Evolutionary conservation across 2,797 vertebrate species (phyloP).

Genomic region (Brachyrhaphis roseni): DNA sequence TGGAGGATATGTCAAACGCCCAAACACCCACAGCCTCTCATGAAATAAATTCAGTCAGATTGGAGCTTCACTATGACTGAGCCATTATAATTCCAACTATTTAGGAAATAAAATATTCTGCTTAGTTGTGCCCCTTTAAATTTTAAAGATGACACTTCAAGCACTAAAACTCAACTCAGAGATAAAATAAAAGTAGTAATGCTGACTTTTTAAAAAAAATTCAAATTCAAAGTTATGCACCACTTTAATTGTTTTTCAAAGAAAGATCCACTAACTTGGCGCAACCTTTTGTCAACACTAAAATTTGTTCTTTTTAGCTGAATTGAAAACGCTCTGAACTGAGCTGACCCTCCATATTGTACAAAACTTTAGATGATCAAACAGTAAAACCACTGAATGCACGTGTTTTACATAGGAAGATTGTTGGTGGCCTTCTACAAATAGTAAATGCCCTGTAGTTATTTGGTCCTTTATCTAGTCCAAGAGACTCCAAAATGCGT

Average conservation of each 20-base stretch:
- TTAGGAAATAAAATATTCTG: neutral
- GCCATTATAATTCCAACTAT: neutral
- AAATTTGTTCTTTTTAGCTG: neutral
- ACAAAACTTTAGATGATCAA: neutral
- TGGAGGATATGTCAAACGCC: neutral
- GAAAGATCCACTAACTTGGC: neutral
- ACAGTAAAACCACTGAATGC: neutral
- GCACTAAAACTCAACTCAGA: neutral
- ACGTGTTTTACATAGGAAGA: neutral
- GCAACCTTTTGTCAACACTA: neutral
- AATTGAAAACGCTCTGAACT: neutral
- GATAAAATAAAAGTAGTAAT: neutral
- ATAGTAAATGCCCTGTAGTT: no score
- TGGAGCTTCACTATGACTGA: neutral
- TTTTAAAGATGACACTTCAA: neutral
- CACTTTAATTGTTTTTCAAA: neutral
- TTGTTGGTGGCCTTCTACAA: neutral
- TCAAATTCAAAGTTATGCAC: neutral
- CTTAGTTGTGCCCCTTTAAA: neutral
- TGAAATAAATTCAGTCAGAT: neutral
- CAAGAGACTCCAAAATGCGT: no score
- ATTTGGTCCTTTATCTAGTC: no score
- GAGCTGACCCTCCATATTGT: neutral
- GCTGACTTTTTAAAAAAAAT: neutral
- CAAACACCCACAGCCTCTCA: neutral